Conservation (phyloP, 2,113 vertebrate species). For the Astur gentilis region DNA sequence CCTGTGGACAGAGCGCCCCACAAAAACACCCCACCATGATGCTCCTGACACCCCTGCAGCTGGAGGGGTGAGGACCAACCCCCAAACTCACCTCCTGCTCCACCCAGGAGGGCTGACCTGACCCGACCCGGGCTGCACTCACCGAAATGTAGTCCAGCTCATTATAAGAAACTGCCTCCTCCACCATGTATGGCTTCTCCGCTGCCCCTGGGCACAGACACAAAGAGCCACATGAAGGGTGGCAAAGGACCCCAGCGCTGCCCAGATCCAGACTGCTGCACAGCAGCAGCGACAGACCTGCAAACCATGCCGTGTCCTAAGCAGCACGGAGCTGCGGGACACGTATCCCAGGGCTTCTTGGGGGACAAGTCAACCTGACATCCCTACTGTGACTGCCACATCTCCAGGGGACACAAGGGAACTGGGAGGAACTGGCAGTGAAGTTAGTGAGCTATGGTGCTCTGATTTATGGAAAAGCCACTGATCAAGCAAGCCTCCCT, state of each 20-base stretch:
- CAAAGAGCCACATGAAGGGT: neutral
- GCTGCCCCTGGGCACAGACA: constrained; percentile 84
- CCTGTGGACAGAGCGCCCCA: neutral
- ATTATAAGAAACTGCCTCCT: constrained; percentile 92
- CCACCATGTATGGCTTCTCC: constrained; percentile 95
- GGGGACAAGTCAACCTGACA: neutral
- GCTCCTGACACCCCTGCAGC: neutral
- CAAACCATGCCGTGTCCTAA: neutral
- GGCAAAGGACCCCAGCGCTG: neutral
- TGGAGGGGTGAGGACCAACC: accelerated
- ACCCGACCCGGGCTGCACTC: constrained; percentile 22
- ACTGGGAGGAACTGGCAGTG: neutral
- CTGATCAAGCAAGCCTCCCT: neutral
- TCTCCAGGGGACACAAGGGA: neutral
- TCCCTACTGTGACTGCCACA: neutral
- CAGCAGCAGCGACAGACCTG: neutral
- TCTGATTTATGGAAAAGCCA: neutral
- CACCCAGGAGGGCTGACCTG: no score
- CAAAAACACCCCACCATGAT: neutral
- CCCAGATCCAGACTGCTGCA: neutral
- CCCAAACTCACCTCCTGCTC: neutral
- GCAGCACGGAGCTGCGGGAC: accelerated
- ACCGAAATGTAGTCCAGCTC: constrained; percentile 96
- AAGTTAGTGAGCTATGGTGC: neutral
- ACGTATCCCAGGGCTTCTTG: accelerated